A percentile compares a stretch with the other conserved stretches of the same genome.
phyloP scores from a whole-genome alignment of 2,113 vertebrate genomes.

The Benitochromis conjunctus region DNA sequence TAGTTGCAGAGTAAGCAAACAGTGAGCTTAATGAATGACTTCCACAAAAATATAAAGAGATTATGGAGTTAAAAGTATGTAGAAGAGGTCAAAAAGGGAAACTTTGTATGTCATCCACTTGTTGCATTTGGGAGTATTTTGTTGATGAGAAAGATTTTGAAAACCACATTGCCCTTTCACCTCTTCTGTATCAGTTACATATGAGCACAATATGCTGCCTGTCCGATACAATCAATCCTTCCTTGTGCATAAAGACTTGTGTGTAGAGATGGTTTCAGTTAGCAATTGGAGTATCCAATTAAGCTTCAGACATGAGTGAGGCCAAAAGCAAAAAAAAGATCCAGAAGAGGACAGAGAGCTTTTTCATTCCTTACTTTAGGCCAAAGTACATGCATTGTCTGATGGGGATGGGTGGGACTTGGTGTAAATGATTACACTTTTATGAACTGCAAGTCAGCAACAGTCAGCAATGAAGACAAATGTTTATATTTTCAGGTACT shows the following conservation, averaged over 20 bases:
- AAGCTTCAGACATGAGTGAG: background rate
- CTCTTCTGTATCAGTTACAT: slow-evolving; percentile 52
- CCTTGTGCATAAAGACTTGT: slow-evolving; percentile 7
- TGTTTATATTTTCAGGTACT: background rate
- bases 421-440: background rate
- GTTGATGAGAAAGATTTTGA: background rate
- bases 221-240: slow-evolving; percentile 51
- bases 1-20: slow-evolving; percentile 8
- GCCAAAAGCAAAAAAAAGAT: background rate
- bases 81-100: background rate
- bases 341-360: slow-evolving; percentile 33
- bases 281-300: slow-evolving; percentile 30
- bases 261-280: slow-evolving; percentile 32
- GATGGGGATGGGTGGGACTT: background rate
- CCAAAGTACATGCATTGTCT: background rate
- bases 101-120: background rate
- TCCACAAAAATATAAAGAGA: background rate
- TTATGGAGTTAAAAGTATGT: background rate
- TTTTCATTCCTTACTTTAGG: slow-evolving; percentile 31
- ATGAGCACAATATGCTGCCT: slow-evolving; percentile 51
- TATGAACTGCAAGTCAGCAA: background rate
- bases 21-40: slow-evolving; percentile 27
- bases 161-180: slow-evolving; percentile 2
- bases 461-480: background rate
- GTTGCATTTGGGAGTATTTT: slow-evolving; percentile 8